A percentile compares a stretch with the other conserved stretches of the same genome.
These are phyloP conservation scores for Thripadectes ignobilis DNA, from an alignment of 2,797 vertebrate genomes.

Conservation along the genomic window DNA sequence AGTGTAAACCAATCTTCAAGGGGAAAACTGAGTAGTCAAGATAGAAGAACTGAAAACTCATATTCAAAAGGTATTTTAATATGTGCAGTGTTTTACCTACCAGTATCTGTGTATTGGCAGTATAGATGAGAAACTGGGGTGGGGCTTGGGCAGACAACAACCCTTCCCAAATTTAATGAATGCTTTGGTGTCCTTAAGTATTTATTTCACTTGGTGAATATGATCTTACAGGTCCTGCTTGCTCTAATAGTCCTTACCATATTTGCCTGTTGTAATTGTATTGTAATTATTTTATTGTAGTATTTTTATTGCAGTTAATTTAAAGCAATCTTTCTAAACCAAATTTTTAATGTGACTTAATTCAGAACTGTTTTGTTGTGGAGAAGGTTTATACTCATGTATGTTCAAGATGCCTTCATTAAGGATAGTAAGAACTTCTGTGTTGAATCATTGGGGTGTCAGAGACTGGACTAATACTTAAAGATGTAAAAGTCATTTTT, in stretches of 20 bases:
- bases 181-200: not conserved
- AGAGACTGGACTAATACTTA: not conserved
- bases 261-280: not conserved
- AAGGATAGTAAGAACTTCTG: accelerated
- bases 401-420: not conserved
- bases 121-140: not conserved
- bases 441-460: not conserved
- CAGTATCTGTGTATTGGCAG: not conserved
- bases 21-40: not conserved
- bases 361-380: not conserved
- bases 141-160: not conserved
- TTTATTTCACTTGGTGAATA: not conserved
- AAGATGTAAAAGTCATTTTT: not conserved
- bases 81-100: not conserved
- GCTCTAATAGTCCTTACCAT: not conserved
- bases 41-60: not conserved
- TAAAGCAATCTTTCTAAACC: not conserved
- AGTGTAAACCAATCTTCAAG: not conserved
- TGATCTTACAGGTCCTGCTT: not conserved
- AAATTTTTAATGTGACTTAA: not conserved
- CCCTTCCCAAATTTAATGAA: not conserved
- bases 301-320: not conserved
- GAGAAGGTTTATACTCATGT: accelerated
- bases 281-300: too few relatives aligned
- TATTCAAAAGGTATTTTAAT: not conserved